Base-by-base conservation (phyloP, 2,888 invertebrate species). In the Macroteleia sp. region DNA sequence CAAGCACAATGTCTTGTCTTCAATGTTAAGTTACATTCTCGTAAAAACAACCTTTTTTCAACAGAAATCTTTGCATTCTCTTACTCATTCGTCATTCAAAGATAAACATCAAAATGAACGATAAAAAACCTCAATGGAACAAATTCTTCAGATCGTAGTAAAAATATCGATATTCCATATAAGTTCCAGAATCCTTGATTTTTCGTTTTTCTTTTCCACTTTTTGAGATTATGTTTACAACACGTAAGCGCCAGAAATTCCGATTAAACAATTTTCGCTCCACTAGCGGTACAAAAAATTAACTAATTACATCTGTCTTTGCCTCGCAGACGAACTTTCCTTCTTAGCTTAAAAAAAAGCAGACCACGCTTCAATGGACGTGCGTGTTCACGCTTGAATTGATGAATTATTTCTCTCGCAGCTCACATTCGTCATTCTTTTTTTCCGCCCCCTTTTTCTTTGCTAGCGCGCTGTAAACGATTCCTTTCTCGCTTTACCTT, bases 401-500 rank as follows among this genome's bases (percentile, higher is more conserved):
- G 67, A 67, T 75, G 67, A 75, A 75, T 74, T 74, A 74, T 67
- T 61, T 74, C 59, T 61, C 28, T 41, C 28, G 30, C 10, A 30
- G 61, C 42, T 52, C 34, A 66, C 64, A 61, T 77, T 66, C 50
- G 73, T 66, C 64, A 67, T 64, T 71, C 59, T 66, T 64, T 67
- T 67, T 52, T 67, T 57, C 71, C 39, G 54, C 69, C 70, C 69
- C 42, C 44, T 57, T 56, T 64, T 61, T 41, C 62, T 39, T 69
- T 16, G 44, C 8, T 41, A 41, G 57, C 70, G 57, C 56, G 52
- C 54, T 70, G 36, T 59, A 22, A 34, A 52, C 82, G 62, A 66
- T 76, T 81, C 83, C 82, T 81, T 61, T 81, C 80, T 77, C 81
- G 81, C 71, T 67, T 79, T 59, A 73, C 75, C 54, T 78, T 79